Conservation (phyloP, 2,888 invertebrate genomes). For the Rhingia rostrata region DNA sequence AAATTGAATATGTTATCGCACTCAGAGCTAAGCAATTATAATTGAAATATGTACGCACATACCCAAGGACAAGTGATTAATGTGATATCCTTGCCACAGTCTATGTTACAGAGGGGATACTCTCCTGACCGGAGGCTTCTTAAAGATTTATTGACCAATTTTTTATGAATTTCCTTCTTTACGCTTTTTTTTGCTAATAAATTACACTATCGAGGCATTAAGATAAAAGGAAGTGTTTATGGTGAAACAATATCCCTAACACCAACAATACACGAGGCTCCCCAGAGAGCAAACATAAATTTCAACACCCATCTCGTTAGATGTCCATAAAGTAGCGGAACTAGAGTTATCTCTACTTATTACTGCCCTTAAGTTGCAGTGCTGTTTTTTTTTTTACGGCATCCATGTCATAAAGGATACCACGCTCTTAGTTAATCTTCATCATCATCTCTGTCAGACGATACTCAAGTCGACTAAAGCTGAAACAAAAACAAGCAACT, state of each 20-base stretch:
- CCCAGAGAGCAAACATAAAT: conserved; percentile 69
- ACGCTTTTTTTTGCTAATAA: conserved; percentile 75
- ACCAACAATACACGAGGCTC: conserved; percentile 52
- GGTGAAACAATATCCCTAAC: conserved; percentile 72
- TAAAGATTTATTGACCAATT: conserved; percentile 76
- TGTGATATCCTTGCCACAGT: conserved; percentile 52
- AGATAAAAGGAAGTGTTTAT: conserved; percentile 71
- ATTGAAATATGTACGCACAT: conserved; percentile 52
- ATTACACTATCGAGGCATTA: conserved; percentile 70
- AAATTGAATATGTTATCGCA: conserved; percentile 42
- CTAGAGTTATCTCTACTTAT: conserved; percentile 65
- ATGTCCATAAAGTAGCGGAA: conserved; percentile 67
- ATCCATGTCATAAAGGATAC: conserved; percentile 67
- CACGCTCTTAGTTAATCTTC: conserved; percentile 69
- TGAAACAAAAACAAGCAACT: conserved; percentile 58
- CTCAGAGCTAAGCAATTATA: conserved; percentile 50
- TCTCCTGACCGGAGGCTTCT: conserved; percentile 59
- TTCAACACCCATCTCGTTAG: conserved; percentile 74
- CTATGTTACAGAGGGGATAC: conserved; percentile 19
- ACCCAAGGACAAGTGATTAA: conserved; percentile 52
- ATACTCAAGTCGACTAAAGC: conserved; percentile 62
- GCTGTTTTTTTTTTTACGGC: conserved; percentile 43
- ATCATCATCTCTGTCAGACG: conserved; percentile 57
- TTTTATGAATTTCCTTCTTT: conserved; percentile 74
- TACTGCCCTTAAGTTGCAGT: conserved; percentile 55